phyloP scores from a whole-genome alignment of 1,140 invertebrate genomes.

The Drosophila baimaii region DNA sequence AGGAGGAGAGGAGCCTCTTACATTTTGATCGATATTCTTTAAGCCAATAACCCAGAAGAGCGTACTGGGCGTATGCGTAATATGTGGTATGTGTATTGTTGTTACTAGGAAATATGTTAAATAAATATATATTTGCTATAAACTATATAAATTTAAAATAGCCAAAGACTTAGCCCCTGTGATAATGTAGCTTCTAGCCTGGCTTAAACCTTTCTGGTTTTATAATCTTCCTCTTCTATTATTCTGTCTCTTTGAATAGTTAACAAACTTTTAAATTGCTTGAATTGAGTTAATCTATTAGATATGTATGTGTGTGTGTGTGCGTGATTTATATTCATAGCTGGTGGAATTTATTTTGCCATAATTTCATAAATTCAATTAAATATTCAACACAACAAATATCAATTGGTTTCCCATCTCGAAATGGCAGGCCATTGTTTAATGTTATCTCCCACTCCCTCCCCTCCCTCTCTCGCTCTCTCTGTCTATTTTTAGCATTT shows the following conservation, averaged over 20 bases:
- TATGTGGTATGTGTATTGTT: background rate
- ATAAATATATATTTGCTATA: background rate
- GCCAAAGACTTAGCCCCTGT: too few relatives aligned
- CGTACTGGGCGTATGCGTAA: constrained; percentile 7
- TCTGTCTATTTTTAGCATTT: constrained; percentile 33
- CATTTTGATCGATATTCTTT: constrained; percentile 7
- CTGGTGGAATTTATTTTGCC: constrained; percentile 12
- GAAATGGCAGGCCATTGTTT: constrained; percentile 36
- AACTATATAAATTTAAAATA: background rate
- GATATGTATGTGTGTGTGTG: background rate
- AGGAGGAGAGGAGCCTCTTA: constrained; percentile 38
- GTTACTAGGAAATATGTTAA: background rate
- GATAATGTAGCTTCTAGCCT: background rate
- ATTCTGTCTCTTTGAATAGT: constrained; percentile 7
- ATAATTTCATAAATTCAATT: constrained; percentile 41
- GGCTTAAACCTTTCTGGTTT: background rate
- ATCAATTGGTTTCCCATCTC: constrained; percentile 40
- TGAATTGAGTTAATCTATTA: constrained; percentile 9
- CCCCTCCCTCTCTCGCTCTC: background rate
- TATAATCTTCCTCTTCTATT: background rate
- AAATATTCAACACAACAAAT: constrained; percentile 44
- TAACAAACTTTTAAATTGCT: constrained; percentile 12
- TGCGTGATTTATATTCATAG: constrained; percentile 25
- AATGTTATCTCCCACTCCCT: constrained; percentile 33
- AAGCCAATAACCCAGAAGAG: background rate